A percentile compares a stretch with the other conserved stretches of the same genome.
These are phyloP conservation scores for Campoplex nolae DNA, from an alignment of 2,888 invertebrate species.

Conservation along the genomic window DNA sequence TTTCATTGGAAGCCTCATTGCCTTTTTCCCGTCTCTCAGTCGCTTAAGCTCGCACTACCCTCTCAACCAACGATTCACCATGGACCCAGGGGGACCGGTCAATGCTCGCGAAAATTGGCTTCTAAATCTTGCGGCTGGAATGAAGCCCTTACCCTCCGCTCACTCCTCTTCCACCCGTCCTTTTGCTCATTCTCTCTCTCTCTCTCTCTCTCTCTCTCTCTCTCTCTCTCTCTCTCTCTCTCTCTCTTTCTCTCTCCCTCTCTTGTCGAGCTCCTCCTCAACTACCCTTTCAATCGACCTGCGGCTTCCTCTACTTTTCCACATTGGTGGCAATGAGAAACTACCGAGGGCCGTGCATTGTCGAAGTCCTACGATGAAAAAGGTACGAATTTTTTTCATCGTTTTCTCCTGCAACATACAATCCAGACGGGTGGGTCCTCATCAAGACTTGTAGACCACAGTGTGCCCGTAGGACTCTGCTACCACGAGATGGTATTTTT, in stretches of 20 bases:
- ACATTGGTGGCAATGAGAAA: slow-evolving; percentile 78
- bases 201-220: slow-evolving; percentile 18
- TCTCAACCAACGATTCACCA: slow-evolving; percentile 65
- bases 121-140: slow-evolving; percentile 82
- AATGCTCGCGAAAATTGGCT: slow-evolving; percentile 83
- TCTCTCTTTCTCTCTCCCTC: slow-evolving; percentile 21
- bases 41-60: slow-evolving; percentile 35
- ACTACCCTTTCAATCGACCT: slow-evolving; percentile 67
- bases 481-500: slow-evolving; percentile 76
- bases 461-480: slow-evolving; percentile 23
- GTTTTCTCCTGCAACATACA: slow-evolving; percentile 46
- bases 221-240: slow-evolving; percentile 11
- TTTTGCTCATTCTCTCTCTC: not conserved
- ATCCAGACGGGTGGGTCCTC: slow-evolving; percentile 25
- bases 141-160: slow-evolving; percentile 70
- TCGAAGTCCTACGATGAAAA: slow-evolving; percentile 71
- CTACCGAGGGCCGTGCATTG: slow-evolving; percentile 77
- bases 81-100: slow-evolving; percentile 75
- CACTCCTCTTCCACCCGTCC: slow-evolving; percentile 17
- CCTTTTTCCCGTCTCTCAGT: slow-evolving; percentile 49
- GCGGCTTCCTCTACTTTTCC: slow-evolving; percentile 59
- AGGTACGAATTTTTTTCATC: slow-evolving; percentile 36
- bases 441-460: slow-evolving; percentile 28
- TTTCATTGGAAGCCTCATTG: slow-evolving; percentile 53
- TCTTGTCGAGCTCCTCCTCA: slow-evolving; percentile 61